Percentiles rank a stretch among this genome's conserved stretches.
phyloP scores from a whole-genome alignment of 2,797 vertebrate genomes.

The Intellagama lesueurii region DNA sequence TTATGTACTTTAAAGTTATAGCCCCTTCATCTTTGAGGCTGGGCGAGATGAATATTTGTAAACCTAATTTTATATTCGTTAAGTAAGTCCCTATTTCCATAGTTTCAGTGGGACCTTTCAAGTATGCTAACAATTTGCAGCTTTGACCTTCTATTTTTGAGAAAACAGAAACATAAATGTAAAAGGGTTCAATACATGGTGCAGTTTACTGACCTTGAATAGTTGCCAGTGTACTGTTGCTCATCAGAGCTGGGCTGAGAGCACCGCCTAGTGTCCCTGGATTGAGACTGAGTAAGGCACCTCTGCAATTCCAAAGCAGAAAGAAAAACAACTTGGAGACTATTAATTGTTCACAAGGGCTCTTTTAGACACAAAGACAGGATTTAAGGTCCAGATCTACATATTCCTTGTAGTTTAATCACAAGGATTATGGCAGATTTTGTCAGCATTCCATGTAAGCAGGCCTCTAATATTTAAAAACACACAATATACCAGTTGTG shows the following conservation, averaged over 20 bases:
- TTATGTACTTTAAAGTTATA: background rate
- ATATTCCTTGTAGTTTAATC: background rate
- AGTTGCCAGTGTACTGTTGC: slow-evolving; percentile 97
- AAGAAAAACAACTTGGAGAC: slow-evolving; percentile 45
- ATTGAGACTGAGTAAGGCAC: slow-evolving; percentile 94
- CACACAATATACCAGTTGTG: background rate
- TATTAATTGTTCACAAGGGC: slow-evolving; percentile 17
- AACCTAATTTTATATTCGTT: background rate
- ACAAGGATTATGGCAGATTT: background rate
- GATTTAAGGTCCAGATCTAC: background rate
- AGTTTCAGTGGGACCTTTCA: background rate
- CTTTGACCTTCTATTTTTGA: background rate
- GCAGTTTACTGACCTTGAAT: slow-evolving; percentile 91
- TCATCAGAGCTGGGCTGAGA: slow-evolving; percentile 95
- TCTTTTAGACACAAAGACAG: slow-evolving; percentile 20
- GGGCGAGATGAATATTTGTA: background rate
- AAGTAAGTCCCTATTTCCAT: no score
- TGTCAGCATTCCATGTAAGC: background rate
- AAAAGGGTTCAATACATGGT: background rate
- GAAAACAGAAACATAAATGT: slow-evolving; percentile 3
- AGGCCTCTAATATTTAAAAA: background rate
- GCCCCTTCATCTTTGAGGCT: background rate
- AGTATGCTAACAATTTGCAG: background rate
- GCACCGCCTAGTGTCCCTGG: slow-evolving; percentile 91
- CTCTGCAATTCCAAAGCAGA: slow-evolving; percentile 79